Percentiles rank a stretch among this genome's conserved stretches.
Conservation (phyloP, 2,888 invertebrate genomes). For the Lasioglossum villosulum region DNA sequence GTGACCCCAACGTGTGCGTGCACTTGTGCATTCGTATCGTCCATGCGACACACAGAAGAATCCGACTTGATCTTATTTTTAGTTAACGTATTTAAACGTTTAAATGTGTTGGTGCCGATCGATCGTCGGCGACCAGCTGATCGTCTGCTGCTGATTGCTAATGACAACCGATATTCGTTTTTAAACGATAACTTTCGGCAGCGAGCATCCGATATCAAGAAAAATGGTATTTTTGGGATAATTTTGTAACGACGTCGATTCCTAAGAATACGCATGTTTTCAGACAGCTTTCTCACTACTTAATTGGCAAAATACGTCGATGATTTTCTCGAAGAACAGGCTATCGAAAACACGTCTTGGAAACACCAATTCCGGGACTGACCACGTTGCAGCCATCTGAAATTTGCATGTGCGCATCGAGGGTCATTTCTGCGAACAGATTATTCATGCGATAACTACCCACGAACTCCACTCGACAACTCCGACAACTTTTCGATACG, state of each 20-base stretch:
- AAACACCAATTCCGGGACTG: neutral
- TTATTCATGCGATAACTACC: slow-evolving; percentile 1
- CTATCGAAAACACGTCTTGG: neutral
- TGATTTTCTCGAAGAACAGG: neutral
- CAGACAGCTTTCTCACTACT: neutral
- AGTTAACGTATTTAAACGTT: no score
- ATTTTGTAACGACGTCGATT: no score
- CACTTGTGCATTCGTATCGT: neutral
- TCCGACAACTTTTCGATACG: neutral
- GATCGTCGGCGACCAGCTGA: no score
- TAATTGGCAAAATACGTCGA: neutral
- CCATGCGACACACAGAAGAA: neutral
- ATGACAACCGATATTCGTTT: no score
- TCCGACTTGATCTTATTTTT: neutral
- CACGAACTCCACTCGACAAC: neutral
- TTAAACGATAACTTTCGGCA: no score
- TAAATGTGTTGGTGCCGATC: no score
- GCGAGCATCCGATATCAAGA: no score
- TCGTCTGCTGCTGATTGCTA: no score
- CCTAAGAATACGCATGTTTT: no score
- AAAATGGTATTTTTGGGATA: no score
- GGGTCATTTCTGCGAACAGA: neutral
- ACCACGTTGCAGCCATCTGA: neutral
- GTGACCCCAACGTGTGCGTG: slow-evolving; percentile 33
- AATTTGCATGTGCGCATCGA: neutral